Percentiles rank a stretch among this genome's conserved stretches.
These are phyloP conservation scores for Triops longicaudatus DNA, from an alignment of 1,140 invertebrate species.

Conservation along the genomic window DNA sequence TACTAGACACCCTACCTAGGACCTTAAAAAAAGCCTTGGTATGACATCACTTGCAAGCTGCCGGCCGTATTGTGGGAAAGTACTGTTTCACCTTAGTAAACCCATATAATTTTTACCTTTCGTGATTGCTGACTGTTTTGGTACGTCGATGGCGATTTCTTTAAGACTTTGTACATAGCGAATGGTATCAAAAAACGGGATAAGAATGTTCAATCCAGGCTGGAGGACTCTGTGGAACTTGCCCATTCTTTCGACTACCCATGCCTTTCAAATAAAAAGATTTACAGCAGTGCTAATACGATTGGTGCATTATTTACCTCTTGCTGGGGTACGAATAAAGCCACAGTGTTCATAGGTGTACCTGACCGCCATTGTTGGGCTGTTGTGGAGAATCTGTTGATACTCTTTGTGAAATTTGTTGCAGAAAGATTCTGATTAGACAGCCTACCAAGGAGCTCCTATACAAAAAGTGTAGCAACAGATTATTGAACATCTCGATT, in stretches of 20 bases:
- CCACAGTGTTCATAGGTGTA: conserved; percentile 79
- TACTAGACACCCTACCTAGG: no score
- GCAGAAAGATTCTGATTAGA: background rate
- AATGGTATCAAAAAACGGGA: conserved; percentile 86
- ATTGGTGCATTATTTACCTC: conserved; percentile 52
- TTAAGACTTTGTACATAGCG: conserved; percentile 98
- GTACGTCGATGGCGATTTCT: conserved; percentile 98
- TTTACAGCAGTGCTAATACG: conserved; percentile 17
- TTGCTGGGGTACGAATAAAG: conserved; percentile 98
- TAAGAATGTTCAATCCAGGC: conserved; percentile 86
- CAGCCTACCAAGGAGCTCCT: background rate
- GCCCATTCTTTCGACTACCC: conserved; percentile 98
- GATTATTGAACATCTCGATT: no score
- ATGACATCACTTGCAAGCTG: no score
- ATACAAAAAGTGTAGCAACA: background rate
- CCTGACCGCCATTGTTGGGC: conserved; percentile 47
- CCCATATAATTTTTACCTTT: conserved; percentile 46
- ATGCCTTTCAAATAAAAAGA: conserved; percentile 57
- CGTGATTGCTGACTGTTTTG: conserved; percentile 96
- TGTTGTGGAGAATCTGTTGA: conserved; percentile 8
- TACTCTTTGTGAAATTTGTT: background rate
- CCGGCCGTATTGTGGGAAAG: no score
- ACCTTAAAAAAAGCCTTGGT: no score
- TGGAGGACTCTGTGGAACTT: conserved; percentile 87
- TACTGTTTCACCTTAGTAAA: background rate